Evolutionary conservation across 1,140 invertebrate genomes (phyloP), one percentile per base, ranked within the genome.

Genomic region (Achatina immaculata): DNA sequence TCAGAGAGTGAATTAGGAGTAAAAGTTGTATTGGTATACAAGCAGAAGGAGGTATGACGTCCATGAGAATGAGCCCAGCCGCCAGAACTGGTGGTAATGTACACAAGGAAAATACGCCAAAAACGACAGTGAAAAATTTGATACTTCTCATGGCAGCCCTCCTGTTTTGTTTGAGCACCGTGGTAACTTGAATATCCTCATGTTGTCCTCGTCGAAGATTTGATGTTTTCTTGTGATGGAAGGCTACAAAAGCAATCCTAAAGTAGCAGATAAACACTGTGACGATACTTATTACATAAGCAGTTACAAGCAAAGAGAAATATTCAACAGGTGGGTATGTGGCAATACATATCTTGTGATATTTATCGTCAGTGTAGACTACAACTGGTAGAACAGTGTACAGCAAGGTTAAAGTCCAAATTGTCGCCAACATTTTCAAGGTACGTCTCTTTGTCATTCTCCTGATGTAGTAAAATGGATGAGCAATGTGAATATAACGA

Each of bases 401-500:
- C 0, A 62, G 6, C 4, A 62, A 1, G 4, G 58, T 31, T 21
- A 62, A 28, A 28, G 4, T 31, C 58, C 58, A 62, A 9, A 62
- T 4, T 31, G 4, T 2, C 7, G 31, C 4, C 4, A 62, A 4
- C n/a, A 62, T 1, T 62, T 28, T 31, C 4, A 2, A 31, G 9
- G 31, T 31, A 4, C n/a, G n/a, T 3, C 2, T 6, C 31, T 34
- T 62, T 4, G 58, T 62, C n/a, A 62, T 31, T 31, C 31, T 2
- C 31, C 31, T 62, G 28, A 62, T 62, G 58, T 62, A 62, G 28
- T 62, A 62, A 62, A 62, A 62, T 62, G 58, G 28, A 28, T 62
- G n/a, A 28, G 16, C n/a, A 6, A 62, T 62, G 28, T 62, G 16
- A 19, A 62, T 62, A 16, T 62, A 62, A 31, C 58, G 58, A 16